These are phyloP conservation scores for Drosophila ustulata DNA, from an alignment of 2,888 invertebrate species.

Conservation along the genomic window DNA sequence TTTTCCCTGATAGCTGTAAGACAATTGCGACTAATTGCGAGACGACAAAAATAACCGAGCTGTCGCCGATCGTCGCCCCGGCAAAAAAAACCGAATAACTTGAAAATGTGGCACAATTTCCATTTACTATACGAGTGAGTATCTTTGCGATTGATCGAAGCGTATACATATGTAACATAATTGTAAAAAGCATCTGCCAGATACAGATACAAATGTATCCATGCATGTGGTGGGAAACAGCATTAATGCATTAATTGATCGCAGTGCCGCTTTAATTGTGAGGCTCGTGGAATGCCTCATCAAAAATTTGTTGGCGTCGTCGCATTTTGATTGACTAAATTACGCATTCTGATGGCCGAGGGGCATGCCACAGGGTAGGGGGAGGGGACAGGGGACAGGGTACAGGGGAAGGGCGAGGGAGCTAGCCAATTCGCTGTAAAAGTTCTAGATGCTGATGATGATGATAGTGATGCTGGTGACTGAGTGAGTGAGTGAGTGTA, in stretches of 20 bases:
- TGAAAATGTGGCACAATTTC: slow-evolving; percentile 29
- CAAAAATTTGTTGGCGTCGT: slow-evolving; percentile 45
- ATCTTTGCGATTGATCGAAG: neutral
- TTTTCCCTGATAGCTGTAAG: slow-evolving; percentile 25
- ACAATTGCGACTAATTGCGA: slow-evolving; percentile 46
- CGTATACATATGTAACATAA: neutral
- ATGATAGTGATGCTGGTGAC: too few relatives aligned
- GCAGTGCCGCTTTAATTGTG: slow-evolving; percentile 47
- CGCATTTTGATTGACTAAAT: slow-evolving; percentile 61
- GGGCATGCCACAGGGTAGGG: neutral
- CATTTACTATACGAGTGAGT: slow-evolving; percentile 2
- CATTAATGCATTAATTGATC: slow-evolving; percentile 55
- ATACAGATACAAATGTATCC: slow-evolving; percentile 4
- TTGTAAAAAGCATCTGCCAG: neutral
- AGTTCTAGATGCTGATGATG: slow-evolving; percentile 15
- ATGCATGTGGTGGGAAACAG: slow-evolving; percentile 7
- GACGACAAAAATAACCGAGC: slow-evolving; percentile 29
- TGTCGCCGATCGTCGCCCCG: neutral
- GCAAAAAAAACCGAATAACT: slow-evolving; percentile 14
- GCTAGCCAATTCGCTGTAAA: slow-evolving; percentile 7
- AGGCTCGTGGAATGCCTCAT: slow-evolving; percentile 33
- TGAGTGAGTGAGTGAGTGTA: slow-evolving; percentile 8
- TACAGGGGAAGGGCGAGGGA: neutral
- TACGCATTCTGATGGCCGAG: slow-evolving; percentile 23
- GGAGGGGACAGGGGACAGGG: neutral